These are phyloP conservation scores for Drosophila infuscata DNA, from an alignment of 2,888 invertebrate species.

Conservation along the genomic window DNA sequence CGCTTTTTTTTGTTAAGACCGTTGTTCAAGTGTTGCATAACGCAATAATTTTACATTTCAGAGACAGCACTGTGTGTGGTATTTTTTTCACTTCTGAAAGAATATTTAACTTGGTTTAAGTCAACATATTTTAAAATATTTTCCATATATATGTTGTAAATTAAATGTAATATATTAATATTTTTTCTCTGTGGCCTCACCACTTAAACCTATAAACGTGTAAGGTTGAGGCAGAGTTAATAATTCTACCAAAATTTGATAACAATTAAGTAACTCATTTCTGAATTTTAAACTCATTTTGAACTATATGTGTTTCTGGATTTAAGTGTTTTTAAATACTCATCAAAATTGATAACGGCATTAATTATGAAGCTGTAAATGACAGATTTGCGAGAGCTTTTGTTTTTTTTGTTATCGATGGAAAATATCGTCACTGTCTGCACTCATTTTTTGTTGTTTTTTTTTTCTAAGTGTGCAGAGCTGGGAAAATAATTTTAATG, in stretches of 20 bases:
- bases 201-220: background rate
- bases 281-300: background rate
- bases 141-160: background rate
- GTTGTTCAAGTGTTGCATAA: slow-evolving; percentile 1
- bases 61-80: background rate
- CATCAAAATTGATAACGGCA: background rate
- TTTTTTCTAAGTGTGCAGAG: too few relatives aligned
- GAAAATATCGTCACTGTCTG: too few relatives aligned
- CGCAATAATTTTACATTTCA: background rate
- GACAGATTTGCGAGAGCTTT: background rate
- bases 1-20: slow-evolving; percentile 12
- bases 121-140: background rate
- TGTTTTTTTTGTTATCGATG: too few relatives aligned
- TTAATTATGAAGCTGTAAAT: background rate
- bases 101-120: background rate
- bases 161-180: background rate
- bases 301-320: too few relatives aligned
- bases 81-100: background rate
- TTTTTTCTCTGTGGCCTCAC: background rate
- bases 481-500: too few relatives aligned
- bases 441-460: too few relatives aligned
- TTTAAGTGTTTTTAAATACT: background rate
- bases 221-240: background rate
- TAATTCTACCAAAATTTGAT: background rate
- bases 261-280: background rate